Base-by-base conservation (phyloP, 2,113 vertebrate genomes). In the Dunckerocampus dactyliophorus region DNA sequence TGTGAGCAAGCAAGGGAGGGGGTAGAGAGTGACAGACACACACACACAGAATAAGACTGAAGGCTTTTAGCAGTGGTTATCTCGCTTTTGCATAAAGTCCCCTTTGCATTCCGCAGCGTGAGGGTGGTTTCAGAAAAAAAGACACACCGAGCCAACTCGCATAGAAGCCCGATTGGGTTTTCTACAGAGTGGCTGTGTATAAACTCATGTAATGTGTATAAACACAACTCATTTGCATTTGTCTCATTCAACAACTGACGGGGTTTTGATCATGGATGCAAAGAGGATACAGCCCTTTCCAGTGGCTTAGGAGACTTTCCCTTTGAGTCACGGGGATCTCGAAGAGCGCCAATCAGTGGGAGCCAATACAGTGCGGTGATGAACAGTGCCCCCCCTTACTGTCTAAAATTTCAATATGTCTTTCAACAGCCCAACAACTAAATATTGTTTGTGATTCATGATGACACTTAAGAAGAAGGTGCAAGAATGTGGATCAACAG, bases 81-180 rank as follows among this genome's bases (percentile, higher is more conserved):
- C 84, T 79, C 77, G 75, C 61, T 66, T 87, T 83, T 83, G 83
- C 83, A 84, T 88, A 83, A 84, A 81, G 79, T 81, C 82, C 84
- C 80, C 73, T 84, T 80, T 79, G 80, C 80, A 79, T 80, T 79
- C 54, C 20, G 37, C 54, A 80, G 62, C 53, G 69, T 63, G 59
- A 67, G 69, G 71, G 74, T 68, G 70, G 74, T 56, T 46, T 85
- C 65, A 71, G 70, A 83, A 82, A 70, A 83, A 81, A 81, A 82
- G 81, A 87, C 69, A 74, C 76, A 75, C 50, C 77, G 72, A 34
- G 63, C 66, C 69, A 64, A 71, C 76, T 79, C 67, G 59, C 71
- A 76, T 70, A 61, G 76, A 82, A 71, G 63, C 72, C 83, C 79
- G 72, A 58, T 15, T 62, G 72, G 79, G 80, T 85, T 84, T 34